Base-by-base conservation (phyloP, 2,113 vertebrate species). In the Pleuronectes platessa region DNA sequence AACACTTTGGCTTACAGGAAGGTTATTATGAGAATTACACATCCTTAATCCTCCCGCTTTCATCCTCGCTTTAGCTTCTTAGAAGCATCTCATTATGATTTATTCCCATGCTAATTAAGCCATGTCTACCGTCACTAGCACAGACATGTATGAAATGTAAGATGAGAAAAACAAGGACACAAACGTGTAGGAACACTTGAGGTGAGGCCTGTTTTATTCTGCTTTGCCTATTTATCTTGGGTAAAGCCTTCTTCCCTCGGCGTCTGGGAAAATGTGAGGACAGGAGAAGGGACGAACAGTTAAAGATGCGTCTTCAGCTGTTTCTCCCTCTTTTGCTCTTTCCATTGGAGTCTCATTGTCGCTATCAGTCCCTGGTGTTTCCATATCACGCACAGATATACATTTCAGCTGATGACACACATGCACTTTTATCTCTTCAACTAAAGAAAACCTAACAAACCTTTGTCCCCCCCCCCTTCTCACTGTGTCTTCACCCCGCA, bases 91-190 rank as follows among this genome's bases (percentile, higher is more conserved):
- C 84, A 87, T 93, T 93, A 87, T 94, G 93, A 95, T 95, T 94
- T 95, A 94, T 95, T 87, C 92, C 76, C 90, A 70, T 85, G 87
- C 92, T 94, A 94, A 95, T 94, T 91, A 92, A 89, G 71, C 78
- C 73, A 81, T 68, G 61, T 90, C 76, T 78, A 81, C 79, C 80
- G 68, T 71, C 23, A 82, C 90, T 31, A 81, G 90, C 79, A 86
- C 75, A 81, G 90, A 83, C 92, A 81, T 81, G 90, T 86, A 82
- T 72, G 64, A 83, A 86, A 81, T 73, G 81, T 72, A 58, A 78
- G 82, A 83, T 75, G 76, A 78, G 66, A 65, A 86, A 81, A 86
- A 81, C 56, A 51, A 31, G 62, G 64, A 83, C 56, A 69, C 54
- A 74, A 77, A 78, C 77, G 5, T 76, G 78, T 63, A 68, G 66